A percentile compares a stretch with the other conserved stretches of the same genome.
Evolutionary conservation across 2,797 vertebrate genomes (phyloP).

Genomic region (Basileuterus tristriatus): DNA sequence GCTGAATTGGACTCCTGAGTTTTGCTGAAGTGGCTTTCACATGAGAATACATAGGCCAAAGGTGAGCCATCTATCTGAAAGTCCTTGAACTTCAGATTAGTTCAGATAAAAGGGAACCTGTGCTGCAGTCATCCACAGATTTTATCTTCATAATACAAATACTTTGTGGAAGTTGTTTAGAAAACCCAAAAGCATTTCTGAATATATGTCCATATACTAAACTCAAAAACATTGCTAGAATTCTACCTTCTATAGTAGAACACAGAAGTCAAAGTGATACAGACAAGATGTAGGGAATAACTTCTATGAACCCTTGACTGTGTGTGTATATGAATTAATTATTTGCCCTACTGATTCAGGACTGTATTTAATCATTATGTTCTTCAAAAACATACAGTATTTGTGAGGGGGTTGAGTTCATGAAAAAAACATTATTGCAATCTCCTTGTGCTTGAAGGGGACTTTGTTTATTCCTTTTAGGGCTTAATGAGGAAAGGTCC

Average conservation of each 20-base stretch:
- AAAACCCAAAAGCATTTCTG: background rate
- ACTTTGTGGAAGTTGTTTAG: background rate
- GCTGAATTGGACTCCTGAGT: conserved; percentile 53
- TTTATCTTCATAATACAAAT: conserved; percentile 6
- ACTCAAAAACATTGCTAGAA: background rate
- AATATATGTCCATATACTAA: background rate
- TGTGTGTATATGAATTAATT: background rate
- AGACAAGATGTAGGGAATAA: background rate
- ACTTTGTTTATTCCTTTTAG: background rate
- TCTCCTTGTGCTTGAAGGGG: background rate
- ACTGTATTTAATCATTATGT: background rate
- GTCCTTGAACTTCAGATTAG: conserved; percentile 51
- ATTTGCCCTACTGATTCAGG: background rate
- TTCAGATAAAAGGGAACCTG: conserved; percentile 23
- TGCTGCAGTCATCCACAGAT: background rate
- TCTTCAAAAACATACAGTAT: background rate
- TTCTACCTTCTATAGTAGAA: background rate
- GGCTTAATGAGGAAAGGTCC: background rate
- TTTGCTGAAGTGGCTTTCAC: conserved; percentile 66
- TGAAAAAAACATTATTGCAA: background rate
- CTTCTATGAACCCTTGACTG: background rate
- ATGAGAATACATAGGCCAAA: conserved; percentile 19
- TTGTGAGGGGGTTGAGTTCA: background rate
- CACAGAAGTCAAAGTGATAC: background rate
- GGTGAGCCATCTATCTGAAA: conserved; percentile 33